Evolutionary conservation across 1,140 invertebrate species (phyloP), one percentile per base, ranked within the genome.

Genomic region (Palaemon carinicauda): DNA sequence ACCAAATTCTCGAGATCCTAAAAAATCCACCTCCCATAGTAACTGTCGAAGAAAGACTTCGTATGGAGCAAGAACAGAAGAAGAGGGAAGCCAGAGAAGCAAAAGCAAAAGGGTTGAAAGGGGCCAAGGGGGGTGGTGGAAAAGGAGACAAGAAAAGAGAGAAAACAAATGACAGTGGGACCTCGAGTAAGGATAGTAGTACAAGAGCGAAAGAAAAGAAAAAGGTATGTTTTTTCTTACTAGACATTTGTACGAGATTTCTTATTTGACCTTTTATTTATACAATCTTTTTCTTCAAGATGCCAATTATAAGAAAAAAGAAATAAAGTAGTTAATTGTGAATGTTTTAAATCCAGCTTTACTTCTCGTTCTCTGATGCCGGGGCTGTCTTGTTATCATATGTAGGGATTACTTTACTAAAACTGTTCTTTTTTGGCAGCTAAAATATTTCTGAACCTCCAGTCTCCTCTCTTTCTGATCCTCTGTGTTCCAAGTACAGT

Each of bases 1-100:
- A 93, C 9, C 96, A 98, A 91, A 96, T 98, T 52, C 93, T 97
- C 50, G 93, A 94, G 88, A 95, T 97, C 74, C 93, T 97, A 10
- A 94, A 94, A 87, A 94, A 94, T 50, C 91, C 94, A 90, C 93
- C 92, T 54, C 92, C 92, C 77, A 93, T 93, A 87, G 89, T 90
- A 87, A 91, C 88, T 75, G 90, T 80, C 89, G 91, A 90, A 82
- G 89, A 90, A 81, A 82, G 84, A 79, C 82, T 79, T 74, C 93
- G 91, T 29, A 89, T 90, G 82, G 89, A 90, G 29, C 89, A 87
- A 90, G 87, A 89, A 89, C 53, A 89, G 87, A 90, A 89, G 88
- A 78, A 88, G 88, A 88, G 69, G 88, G 82, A 90, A 74, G 82
- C 82, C 12, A 73, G 75, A 52, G 73, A 80, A 33, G 31, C 51